Evolutionary conservation across 2,888 invertebrate genomes (phyloP), one percentile per base, ranked within the genome.

Genomic region (Cheilosia soror): DNA sequence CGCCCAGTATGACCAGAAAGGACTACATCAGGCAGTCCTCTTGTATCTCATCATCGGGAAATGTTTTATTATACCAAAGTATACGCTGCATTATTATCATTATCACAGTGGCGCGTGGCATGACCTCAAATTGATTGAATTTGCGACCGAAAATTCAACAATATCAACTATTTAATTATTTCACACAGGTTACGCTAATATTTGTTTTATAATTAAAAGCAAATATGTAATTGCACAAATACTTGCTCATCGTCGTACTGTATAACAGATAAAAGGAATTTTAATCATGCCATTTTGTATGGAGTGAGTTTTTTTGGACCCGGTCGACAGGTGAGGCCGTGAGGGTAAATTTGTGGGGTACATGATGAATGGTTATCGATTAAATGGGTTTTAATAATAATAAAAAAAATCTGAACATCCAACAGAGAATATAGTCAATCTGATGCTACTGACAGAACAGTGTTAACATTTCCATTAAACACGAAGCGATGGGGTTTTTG

Each of bases 181-280:
- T 73, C 72, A 44, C 47, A 20, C 68, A 44, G 83, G 79, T 68
- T 79, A 73, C 51, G 62, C 73, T 73, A 79, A 73, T 83, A 79
- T 83, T 79, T 83, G 73, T 83, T 83, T 83, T 83, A 37, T 37
- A 83, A 83, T 83, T 83, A 83, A 83, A 79, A 63, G 73, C 78
- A 83, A 83, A 79, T 79, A 20, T 20, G 20, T 20, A 83, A 83
- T 73, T 75, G 73, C 31, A 63, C 68, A 83, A 72, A 37, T 53
- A 68, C 53, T 31, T 37, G 9, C 57, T 20, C 7, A 15, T 2
- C n/a, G 15, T 7, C 20, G 20, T 20, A 20, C 20, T 53, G 13
- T 5, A n/a, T 53, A 5, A 33, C 57, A n/a, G 20, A 58, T 40
- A 40, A 37, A 58, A 40, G 20, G 37, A 58, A 58, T 58, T 58